phyloP scores from a whole-genome alignment of 2,797 vertebrate genomes.

The Rhabdomys pumilio region DNA sequence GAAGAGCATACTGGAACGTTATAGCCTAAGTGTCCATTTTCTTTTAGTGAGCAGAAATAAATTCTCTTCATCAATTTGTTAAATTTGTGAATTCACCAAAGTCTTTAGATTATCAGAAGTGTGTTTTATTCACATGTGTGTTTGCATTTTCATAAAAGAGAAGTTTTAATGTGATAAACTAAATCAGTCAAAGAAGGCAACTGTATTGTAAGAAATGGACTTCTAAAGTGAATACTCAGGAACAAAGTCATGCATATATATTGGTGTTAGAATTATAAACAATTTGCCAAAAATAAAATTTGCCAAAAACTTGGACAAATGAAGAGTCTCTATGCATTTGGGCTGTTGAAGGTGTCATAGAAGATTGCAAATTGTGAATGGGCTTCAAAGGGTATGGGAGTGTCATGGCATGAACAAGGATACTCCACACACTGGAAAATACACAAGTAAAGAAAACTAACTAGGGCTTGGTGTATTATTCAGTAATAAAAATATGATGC shows the following conservation, averaged over 20 bases:
- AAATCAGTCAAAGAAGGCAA: background rate
- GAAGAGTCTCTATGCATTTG: fast-evolving
- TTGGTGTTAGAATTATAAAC: background rate
- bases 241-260: background rate
- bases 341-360: background rate
- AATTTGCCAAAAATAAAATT: background rate
- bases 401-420: background rate
- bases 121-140: background rate
- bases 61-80: background rate
- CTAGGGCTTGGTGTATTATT: background rate
- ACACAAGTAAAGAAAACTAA: background rate
- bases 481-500: background rate
- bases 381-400: background rate
- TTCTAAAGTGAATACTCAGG: background rate
- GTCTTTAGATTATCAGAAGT: background rate
- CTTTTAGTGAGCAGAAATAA: background rate
- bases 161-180: background rate
- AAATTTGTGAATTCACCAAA: background rate
- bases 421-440: background rate
- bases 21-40: background rate
- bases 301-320: background rate
- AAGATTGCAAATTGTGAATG: fast-evolving
- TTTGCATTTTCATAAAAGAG: background rate
- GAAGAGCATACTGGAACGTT: background rate
- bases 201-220: background rate